Conservation (phyloP, 1,140 invertebrate species). For the Eumeta japonica region DNA sequence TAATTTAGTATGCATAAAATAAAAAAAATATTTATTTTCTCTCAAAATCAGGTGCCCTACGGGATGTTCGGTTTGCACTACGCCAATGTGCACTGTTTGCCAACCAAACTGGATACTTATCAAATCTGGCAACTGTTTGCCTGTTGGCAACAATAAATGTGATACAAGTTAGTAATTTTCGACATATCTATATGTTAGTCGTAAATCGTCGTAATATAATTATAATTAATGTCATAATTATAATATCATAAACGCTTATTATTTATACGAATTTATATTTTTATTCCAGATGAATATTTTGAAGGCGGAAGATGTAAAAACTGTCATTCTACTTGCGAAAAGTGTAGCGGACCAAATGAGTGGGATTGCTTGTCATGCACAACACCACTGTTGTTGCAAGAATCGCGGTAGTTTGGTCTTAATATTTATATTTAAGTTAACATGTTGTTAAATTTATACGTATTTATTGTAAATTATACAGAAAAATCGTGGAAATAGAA, state of each 20-base stretch:
- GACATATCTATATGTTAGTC: too few relatives aligned
- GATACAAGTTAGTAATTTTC: constrained; percentile 48
- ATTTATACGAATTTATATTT: not conserved
- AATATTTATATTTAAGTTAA: too few relatives aligned
- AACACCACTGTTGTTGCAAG: constrained; percentile 66
- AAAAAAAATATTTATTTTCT: constrained; percentile 22
- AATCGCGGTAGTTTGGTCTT: constrained; percentile 47
- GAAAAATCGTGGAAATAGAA: too few relatives aligned
- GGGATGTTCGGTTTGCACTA: constrained; percentile 70
- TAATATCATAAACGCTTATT: not conserved
- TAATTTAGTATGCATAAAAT: constrained; percentile 11
- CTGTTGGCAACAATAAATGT: constrained; percentile 67
- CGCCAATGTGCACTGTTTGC: constrained; percentile 66
- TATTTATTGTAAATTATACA: too few relatives aligned
- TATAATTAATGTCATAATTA: not conserved
- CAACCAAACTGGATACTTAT: constrained; percentile 69
- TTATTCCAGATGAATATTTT: constrained; percentile 65
- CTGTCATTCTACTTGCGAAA: constrained; percentile 73
- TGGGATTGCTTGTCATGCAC: constrained; percentile 71
- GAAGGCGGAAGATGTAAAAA: constrained; percentile 68
- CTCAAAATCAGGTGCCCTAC: constrained; percentile 63
- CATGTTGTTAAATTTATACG: too few relatives aligned
- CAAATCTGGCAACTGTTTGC: constrained; percentile 68
- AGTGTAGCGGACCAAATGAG: constrained; percentile 70
- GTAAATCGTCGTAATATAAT: too few relatives aligned